Evolutionary conservation across 23 tunicate genomes (phyloP).

Genomic region (Ciona savignyi): DNA sequence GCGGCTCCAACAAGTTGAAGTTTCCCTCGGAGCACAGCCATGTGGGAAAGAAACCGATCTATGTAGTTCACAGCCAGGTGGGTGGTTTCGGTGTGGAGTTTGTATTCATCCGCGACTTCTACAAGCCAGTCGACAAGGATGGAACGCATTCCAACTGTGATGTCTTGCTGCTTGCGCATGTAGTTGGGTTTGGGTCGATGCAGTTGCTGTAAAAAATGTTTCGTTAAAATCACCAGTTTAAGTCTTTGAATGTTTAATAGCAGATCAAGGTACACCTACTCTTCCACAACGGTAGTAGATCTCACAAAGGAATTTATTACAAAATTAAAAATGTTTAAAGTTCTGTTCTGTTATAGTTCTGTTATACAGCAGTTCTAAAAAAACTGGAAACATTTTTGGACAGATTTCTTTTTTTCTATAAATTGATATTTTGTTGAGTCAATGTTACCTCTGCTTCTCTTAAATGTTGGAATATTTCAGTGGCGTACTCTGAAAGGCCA

Average conservation of each 20-base stretch:
- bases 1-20: conserved; percentile 97
- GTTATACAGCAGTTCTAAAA: too few relatives aligned
- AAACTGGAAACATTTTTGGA: too few relatives aligned
- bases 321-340: too few relatives aligned
- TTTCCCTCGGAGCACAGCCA: conserved; percentile 86
- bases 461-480: conserved; percentile 81
- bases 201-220: conserved; percentile 30
- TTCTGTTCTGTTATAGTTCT: too few relatives aligned
- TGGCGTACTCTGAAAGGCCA: conserved; percentile 87
- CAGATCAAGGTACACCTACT: too few relatives aligned
- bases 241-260: too few relatives aligned
- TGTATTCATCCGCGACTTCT: conserved; percentile 90
- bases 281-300: too few relatives aligned
- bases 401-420: too few relatives aligned
- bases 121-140: conserved; percentile 91
- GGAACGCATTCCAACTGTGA: conserved; percentile 78
- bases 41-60: conserved; percentile 82
- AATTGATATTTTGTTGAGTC: too few relatives aligned
- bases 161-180: conserved; percentile 97
- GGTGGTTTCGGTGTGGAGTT: conserved; percentile 66
- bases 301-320: too few relatives aligned
- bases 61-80: conserved; percentile 96
- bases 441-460: conserved; percentile 78
- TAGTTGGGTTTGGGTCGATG: conserved; percentile 81
- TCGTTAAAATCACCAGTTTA: not conserved